Conservation (phyloP, 2,797 vertebrate species). For the Peromyscus nudipes region DNA sequence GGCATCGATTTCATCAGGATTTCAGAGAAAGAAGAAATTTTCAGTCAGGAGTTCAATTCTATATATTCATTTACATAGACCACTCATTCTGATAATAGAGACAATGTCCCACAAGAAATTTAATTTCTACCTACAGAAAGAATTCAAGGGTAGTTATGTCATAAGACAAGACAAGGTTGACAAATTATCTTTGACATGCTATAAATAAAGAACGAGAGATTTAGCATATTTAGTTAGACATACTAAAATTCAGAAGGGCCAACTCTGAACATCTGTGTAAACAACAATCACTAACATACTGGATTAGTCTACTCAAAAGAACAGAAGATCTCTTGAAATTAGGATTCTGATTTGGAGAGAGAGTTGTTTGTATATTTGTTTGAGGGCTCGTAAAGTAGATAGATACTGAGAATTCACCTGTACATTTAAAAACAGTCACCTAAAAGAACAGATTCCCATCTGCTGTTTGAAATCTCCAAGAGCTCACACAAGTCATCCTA, state of each 20-base stretch:
- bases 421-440: background rate
- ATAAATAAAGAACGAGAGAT: background rate
- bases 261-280: background rate
- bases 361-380: background rate
- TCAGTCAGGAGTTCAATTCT: background rate
- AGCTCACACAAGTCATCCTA: background rate
- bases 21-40: conserved; percentile 16
- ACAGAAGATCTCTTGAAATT: conserved; percentile 5
- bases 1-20: conserved; percentile 10
- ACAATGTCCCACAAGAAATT: background rate
- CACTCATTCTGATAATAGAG: background rate
- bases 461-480: background rate
- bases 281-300: conserved; percentile 7
- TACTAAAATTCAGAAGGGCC: background rate
- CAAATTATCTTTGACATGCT: background rate
- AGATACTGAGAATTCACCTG: background rate
- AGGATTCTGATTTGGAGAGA: background rate
- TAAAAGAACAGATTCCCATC: background rate
- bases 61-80: background rate
- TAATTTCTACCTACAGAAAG: background rate
- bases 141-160: background rate
- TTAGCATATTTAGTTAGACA: background rate
- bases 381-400: background rate
- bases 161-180: background rate
- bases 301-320: background rate